Base-by-base conservation (phyloP, 2,888 invertebrate genomes). In the Romanomermis culicivorax region DNA sequence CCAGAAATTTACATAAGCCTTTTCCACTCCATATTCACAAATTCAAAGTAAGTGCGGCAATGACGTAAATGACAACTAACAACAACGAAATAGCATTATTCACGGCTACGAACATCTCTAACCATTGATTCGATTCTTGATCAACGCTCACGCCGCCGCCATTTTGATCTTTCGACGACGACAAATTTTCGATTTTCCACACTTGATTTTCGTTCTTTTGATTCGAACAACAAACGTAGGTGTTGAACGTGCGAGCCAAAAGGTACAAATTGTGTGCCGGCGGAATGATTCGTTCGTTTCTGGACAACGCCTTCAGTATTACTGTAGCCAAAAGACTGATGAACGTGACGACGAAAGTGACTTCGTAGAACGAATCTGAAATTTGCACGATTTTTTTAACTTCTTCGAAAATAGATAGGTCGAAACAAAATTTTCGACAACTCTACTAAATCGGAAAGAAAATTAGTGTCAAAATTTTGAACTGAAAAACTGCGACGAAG, bases 311-410 rank as follows among this genome's bases (percentile, higher is more conserved):
- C 2, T 61, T 59, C 48, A 62, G 57, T 50, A 65, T 57, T n/a
- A 65, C 61, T 14, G 64, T 64, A n/a, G 61, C 55, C 55, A 64
- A 59, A n/a, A 65, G 60, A 49, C 61, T 61, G 29, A 63, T 53
- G 23, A 64, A 60, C 2, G 64, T 63, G 52, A 62, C 59, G 48
- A 58, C 59, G 51, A 64, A 57, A 2, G 64, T 64, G 60, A 64
- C 63, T 24, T 63, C 63, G 59, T 64, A 64, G 60, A 64, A 64
- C 11, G 61, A 47, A 54, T 64, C 64, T 64, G 59, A 20, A 60
- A 20, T 7, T 17, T 29, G 20, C 42, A 42, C 42, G n/a, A n/a
- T n/a, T n/a, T n/a, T 42, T 11, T 42, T n/a, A 42, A 42, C n/a
- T 42, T 42, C 42, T 14, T 11, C n/a, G 42, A 42, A n/a, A n/a